phyloP scores from a whole-genome alignment of 2,797 vertebrate genomes.

The Eulemur albifrons region DNA sequence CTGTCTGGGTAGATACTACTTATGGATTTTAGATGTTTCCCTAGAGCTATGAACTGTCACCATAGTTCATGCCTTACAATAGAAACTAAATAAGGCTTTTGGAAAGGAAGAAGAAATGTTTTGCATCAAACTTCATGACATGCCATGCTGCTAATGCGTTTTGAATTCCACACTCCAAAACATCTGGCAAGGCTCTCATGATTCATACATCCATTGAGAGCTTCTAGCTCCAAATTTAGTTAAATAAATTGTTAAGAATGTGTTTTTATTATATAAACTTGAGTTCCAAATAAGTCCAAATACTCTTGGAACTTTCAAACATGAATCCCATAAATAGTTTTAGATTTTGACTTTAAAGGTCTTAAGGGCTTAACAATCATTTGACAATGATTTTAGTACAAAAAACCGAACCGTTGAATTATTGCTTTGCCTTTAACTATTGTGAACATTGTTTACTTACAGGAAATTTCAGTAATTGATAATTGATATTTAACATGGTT shows the following conservation, averaged over 20 bases:
- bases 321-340: conserved; percentile 52
- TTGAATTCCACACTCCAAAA: conserved; percentile 69
- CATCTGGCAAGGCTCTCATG: conserved; percentile 70
- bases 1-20: conserved; percentile 68
- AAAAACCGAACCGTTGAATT: background rate
- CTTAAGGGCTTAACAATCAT: conserved; percentile 59
- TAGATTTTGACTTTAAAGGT: conserved; percentile 50
- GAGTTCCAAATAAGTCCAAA: conserved; percentile 74
- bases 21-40: conserved; percentile 69
- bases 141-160: conserved; percentile 68
- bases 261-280: conserved; percentile 74
- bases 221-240: conserved; percentile 49
- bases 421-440: conserved; percentile 33
- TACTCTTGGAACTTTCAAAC: conserved; percentile 65
- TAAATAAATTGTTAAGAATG: conserved; percentile 68
- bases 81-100: conserved; percentile 67
- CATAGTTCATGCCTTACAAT: conserved; percentile 68
- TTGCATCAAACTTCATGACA: conserved; percentile 73
- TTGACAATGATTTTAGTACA: conserved; percentile 59
- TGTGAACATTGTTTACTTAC: conserved; percentile 39
- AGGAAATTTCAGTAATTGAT: conserved; percentile 67
- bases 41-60: conserved; percentile 77
- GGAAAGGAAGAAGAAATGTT: conserved; percentile 71
- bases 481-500: conserved; percentile 59
- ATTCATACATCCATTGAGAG: conserved; percentile 58